Conservation (phyloP, 1,140 invertebrate species). For the Pollicipes pollicipes region DNA sequence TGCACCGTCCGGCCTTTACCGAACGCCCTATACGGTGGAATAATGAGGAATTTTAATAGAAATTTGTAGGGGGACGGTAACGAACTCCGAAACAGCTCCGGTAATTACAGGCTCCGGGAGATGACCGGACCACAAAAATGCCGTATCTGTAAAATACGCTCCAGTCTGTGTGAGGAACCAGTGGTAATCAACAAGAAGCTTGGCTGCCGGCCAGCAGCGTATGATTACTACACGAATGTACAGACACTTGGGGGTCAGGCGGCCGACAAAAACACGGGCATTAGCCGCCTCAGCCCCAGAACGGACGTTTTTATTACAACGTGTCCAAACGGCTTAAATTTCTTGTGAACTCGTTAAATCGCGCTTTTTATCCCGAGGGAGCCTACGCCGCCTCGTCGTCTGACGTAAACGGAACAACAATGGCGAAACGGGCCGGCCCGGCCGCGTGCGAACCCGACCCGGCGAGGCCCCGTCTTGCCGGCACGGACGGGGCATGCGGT, state of each 20-base stretch:
- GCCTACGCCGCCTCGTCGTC: background rate
- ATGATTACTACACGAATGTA: background rate
- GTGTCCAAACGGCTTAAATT: background rate
- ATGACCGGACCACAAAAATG: background rate
- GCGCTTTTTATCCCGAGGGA: background rate
- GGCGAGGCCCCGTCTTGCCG: no score
- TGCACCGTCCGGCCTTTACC: no score
- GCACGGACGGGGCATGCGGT: no score
- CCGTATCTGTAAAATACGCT: background rate
- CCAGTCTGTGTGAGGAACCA: background rate
- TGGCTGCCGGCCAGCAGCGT: no score
- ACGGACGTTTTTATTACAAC: background rate
- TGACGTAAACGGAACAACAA: no score
- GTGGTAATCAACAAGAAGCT: background rate
- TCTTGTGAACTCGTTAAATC: background rate
- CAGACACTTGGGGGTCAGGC: no score
- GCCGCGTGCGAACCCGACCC: no score
- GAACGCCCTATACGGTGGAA: background rate
- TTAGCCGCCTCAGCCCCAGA: background rate
- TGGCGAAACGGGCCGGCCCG: no score
- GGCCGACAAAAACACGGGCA: background rate
- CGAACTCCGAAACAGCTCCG: background rate
- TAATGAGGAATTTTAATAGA: conserved; percentile 2
- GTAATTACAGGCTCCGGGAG: background rate
- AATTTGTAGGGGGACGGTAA: background rate